Base-by-base conservation (phyloP, 37 sponge, comb jelly and placozoan genomes). In the Haliclona indistincta region DNA sequence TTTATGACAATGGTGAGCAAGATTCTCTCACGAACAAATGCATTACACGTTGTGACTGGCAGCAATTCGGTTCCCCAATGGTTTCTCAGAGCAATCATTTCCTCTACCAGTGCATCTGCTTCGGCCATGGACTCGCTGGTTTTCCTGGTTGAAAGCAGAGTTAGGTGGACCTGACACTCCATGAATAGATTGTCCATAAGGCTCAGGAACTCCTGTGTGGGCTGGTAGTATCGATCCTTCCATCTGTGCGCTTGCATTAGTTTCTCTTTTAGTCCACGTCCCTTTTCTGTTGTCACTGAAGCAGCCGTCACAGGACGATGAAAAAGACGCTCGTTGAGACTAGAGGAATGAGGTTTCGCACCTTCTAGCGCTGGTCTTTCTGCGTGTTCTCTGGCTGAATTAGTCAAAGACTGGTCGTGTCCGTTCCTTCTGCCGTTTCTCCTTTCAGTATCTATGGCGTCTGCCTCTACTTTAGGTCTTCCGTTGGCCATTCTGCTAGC, bases 141-240 rank as follows among this genome's bases (percentile, higher is more conserved):
- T 0, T 55, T 74, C 17, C 51, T 65, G 2, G 86, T 73, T 26
- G 86, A 86, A 49, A 86, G 69, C 0, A 56, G 61, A 17, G 75
- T 86, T 25, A 79, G 55, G 36, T 86, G 78, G n/a, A 79, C 56
- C 38, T 86, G 86, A 23, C 75, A 78, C 43, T 86, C 81, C 80
- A 86, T 86, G 63, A 75, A 86, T 20, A 86, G 68, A 7, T 76
- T 67, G 49, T 79, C 81, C 86, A 86, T 86, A 39, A 68, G 60
- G 0, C 73, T 20, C 30, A 86, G 56, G 42, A 86, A 86, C 29
- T 86, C 80, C 39, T 64, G 67, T 0, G 52, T 26, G 20, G 86
- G 74, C 11, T 64, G 38, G 51, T 37, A 36, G 70, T 63, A 86
- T 34, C 58, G 43, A 7, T 73, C 80, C n/a, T 62, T 66, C 86